Evolutionary conservation across 2,797 vertebrate species (phyloP).

Genomic region (Acanthiza pusilla): DNA sequence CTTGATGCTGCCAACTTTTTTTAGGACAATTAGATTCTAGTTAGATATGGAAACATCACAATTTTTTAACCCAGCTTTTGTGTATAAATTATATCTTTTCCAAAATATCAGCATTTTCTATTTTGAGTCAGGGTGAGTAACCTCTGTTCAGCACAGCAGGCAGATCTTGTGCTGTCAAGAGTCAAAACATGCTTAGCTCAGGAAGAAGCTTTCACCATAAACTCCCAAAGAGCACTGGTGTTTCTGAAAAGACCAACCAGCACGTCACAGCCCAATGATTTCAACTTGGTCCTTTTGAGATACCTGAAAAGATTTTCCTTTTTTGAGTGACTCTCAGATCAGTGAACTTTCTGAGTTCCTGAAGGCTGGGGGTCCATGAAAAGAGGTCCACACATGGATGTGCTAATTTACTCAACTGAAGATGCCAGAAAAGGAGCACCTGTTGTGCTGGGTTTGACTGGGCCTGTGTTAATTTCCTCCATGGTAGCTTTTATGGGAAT

Average conservation of each 20-base stretch:
- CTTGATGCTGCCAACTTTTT: constrained; percentile 8
- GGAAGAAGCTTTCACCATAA: neutral
- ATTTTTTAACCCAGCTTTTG: constrained; percentile 49
- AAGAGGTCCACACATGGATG: neutral
- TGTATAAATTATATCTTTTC: constrained; percentile 69
- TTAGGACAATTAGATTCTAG: constrained; percentile 54
- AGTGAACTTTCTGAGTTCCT: neutral
- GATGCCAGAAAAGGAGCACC: neutral
- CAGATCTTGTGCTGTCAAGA: constrained; percentile 16
- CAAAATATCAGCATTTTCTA: constrained; percentile 67
- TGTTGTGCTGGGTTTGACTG: neutral
- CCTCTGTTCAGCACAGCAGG: constrained; percentile 54
- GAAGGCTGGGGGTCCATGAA: neutral
- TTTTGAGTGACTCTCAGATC: neutral
- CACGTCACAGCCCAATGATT: neutral
- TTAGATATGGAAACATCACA: constrained; percentile 43
- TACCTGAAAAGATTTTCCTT: neutral
- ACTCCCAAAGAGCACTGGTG: neutral
- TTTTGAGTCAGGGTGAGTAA: constrained; percentile 59
- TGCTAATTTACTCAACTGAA: neutral
- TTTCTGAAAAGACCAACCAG: neutral
- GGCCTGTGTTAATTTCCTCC: neutral
- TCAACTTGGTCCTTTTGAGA: neutral
- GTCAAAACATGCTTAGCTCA: neutral
- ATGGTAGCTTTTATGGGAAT: neutral